These are phyloP conservation scores for Synanthedon formicaeformis DNA, from an alignment of 2,888 invertebrate species.

Conservation along the genomic window DNA sequence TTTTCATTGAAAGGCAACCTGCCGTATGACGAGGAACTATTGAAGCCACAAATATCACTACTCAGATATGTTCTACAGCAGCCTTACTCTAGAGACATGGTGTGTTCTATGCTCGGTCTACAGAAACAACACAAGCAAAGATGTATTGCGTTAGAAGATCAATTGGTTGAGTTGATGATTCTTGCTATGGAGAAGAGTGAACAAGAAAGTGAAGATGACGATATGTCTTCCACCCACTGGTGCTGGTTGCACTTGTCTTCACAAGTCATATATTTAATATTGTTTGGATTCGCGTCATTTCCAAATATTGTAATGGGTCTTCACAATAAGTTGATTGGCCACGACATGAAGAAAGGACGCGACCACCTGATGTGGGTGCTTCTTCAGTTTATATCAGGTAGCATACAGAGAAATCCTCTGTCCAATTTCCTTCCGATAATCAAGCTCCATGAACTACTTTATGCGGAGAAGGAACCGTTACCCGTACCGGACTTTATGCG, in stretches of 20 bases:
- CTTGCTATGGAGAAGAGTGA: conserved; percentile 94
- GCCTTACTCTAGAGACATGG: conserved; percentile 96
- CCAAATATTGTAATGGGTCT: conserved; percentile 91
- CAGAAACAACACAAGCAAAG: conserved; percentile 92
- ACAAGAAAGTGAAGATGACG: conserved; percentile 71
- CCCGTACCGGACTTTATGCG: conserved; percentile 90
- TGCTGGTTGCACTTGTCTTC: conserved; percentile 94
- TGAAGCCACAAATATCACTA: conserved; percentile 89
- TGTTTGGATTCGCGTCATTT: conserved; percentile 94
- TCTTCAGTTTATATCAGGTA: conserved; percentile 96
- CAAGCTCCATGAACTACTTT: conserved; percentile 90
- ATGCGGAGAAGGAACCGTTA: conserved; percentile 91
- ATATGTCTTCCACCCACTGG: conserved; percentile 78
- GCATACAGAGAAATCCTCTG: conserved; percentile 92
- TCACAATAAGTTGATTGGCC: conserved; percentile 83
- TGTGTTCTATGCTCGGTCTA: conserved; percentile 92
- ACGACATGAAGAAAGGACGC: conserved; percentile 88
- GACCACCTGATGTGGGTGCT: conserved; percentile 99
- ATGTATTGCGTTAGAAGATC: conserved; percentile 91
- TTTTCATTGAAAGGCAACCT: conserved; percentile 76
- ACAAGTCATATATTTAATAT: conserved; percentile 93
- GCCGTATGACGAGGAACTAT: conserved; percentile 88
- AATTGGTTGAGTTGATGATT: conserved; percentile 90
- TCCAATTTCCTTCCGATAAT: conserved; percentile 91
- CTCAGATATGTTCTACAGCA: conserved; percentile 92